Evolutionary conservation across 1,140 invertebrate species (phyloP).

Genomic region (Camponotus vicinus): DNA sequence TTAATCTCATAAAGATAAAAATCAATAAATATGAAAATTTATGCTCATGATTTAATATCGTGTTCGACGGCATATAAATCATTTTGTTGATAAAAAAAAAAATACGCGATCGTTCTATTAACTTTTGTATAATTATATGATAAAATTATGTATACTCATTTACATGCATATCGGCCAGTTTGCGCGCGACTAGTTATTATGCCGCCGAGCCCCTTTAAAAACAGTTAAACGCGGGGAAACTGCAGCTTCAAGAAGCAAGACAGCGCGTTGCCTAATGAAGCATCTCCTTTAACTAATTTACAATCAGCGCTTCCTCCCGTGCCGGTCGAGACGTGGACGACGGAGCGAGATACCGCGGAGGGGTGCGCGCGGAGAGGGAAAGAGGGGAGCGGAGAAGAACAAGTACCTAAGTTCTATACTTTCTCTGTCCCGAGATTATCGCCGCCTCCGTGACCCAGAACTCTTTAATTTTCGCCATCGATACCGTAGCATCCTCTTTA

Average conservation of each 20-base stretch:
- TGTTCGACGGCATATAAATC: not conserved
- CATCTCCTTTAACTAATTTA: conserved; percentile 86
- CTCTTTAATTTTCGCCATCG: conserved; percentile 83
- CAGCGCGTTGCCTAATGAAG: conserved; percentile 81
- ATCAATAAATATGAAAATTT: conserved; percentile 5
- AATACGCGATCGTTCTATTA: not conserved
- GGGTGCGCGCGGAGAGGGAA: conserved; percentile 37
- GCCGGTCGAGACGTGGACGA: conserved; percentile 50
- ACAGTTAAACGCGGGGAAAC: conserved; percentile 34
- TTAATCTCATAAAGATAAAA: not conserved
- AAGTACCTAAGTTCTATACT: conserved; percentile 80
- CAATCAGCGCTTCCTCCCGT: conserved; percentile 81
- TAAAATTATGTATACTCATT: not conserved
- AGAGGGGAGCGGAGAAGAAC: conserved; percentile 23
- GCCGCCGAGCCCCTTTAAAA: conserved; percentile 52
- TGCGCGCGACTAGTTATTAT: conserved; percentile 28
- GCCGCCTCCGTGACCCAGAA: conserved; percentile 82
- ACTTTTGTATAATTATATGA: conserved; percentile 12
- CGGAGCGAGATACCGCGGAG: conserved; percentile 57
- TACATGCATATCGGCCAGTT: not conserved
- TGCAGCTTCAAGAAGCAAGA: conserved; percentile 48
- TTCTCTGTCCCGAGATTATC: conserved; percentile 69
- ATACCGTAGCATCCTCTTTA: conserved; percentile 83
- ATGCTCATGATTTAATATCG: not conserved
- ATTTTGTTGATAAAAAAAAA: not conserved